Evolutionary conservation across 2,888 invertebrate genomes (phyloP).

Genomic region (Anarsia innoxiella): DNA sequence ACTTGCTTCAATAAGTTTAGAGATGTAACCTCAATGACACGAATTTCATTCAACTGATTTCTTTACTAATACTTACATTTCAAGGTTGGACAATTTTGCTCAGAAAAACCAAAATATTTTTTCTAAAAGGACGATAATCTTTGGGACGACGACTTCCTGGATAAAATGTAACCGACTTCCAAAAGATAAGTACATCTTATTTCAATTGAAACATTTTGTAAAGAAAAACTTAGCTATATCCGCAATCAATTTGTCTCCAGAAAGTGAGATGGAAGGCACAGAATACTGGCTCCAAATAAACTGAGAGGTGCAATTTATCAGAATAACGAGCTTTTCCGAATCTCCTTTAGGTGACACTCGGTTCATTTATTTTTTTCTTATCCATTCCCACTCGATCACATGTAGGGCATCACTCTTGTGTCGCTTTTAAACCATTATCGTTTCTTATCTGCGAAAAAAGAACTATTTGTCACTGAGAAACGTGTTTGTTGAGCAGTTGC

Average conservation of each 20-base stretch:
- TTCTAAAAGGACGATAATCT: too few relatives aligned
- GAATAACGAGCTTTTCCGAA: slow-evolving; percentile 68
- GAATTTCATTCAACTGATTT: too few relatives aligned
- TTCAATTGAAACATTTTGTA: too few relatives aligned
- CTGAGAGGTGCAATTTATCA: slow-evolving; percentile 62
- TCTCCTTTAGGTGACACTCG: slow-evolving; percentile 64
- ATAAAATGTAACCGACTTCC: too few relatives aligned
- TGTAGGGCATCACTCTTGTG: slow-evolving; percentile 58
- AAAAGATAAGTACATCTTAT: too few relatives aligned
- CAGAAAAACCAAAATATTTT: too few relatives aligned
- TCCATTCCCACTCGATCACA: slow-evolving; percentile 66
- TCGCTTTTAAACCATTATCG: slow-evolving; percentile 59
- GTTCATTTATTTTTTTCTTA: slow-evolving; percentile 71
- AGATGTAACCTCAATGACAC: slow-evolving; percentile 53
- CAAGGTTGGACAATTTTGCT: too few relatives aligned
- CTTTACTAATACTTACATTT: too few relatives aligned
- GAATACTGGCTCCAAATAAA: slow-evolving; percentile 49
- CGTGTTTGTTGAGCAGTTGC: not conserved
- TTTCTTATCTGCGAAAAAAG: slow-evolving; percentile 48
- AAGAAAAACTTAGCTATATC: slow-evolving; percentile 8
- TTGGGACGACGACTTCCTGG: too few relatives aligned
- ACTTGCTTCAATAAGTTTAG: slow-evolving; percentile 34
- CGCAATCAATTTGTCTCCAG: slow-evolving; percentile 41
- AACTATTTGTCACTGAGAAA: slow-evolving; percentile 16
- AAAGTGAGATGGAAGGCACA: slow-evolving; percentile 31